A percentile compares a stretch with the other conserved stretches of the same genome.
These are phyloP conservation scores for Excalfactoria chinensis DNA, from an alignment of 2,113 vertebrate genomes.

Conservation along the genomic window DNA sequence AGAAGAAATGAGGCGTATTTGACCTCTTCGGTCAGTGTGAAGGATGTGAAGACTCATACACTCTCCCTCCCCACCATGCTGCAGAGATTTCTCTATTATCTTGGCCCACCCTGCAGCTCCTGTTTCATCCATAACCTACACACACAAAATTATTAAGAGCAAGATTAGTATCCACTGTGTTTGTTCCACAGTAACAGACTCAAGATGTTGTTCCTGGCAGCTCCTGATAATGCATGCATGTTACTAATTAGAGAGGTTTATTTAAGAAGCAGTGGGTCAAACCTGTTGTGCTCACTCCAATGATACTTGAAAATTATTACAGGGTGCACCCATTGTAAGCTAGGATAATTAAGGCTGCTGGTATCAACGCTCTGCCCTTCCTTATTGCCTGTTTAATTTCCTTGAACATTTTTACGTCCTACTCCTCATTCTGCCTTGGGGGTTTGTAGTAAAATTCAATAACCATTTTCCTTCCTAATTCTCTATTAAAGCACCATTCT, in stretches of 20 bases:
- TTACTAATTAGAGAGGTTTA: slow-evolving; percentile 34
- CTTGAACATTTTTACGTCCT: slow-evolving; percentile 52
- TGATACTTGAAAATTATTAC: slow-evolving; percentile 62
- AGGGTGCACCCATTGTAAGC: slow-evolving; percentile 47
- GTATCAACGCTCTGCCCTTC: slow-evolving; percentile 65
- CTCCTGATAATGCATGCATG: background rate
- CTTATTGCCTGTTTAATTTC: slow-evolving; percentile 70
- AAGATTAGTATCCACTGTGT: fast-evolving
- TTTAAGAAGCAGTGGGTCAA: slow-evolving; percentile 61
- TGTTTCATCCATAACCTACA: fast-evolving
- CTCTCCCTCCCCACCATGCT: fast-evolving
- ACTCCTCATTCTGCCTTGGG: slow-evolving; percentile 48
- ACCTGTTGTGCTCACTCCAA: slow-evolving; percentile 65
- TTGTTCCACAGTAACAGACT: slow-evolving; percentile 4
- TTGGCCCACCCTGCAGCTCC: background rate
- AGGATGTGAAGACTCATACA: background rate
- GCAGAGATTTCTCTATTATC: background rate
- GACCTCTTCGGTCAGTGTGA: background rate
- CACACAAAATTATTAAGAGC: background rate
- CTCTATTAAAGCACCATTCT: slow-evolving; percentile 35
- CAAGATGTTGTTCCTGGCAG: slow-evolving; percentile 19
- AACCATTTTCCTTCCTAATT: slow-evolving; percentile 66
- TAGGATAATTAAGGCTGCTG: slow-evolving; percentile 71
- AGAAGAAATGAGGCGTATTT: background rate
- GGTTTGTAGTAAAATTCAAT: slow-evolving; percentile 66